phyloP scores from a whole-genome alignment of 2,113 vertebrate genomes.

The Ictalurus punctatus region DNA sequence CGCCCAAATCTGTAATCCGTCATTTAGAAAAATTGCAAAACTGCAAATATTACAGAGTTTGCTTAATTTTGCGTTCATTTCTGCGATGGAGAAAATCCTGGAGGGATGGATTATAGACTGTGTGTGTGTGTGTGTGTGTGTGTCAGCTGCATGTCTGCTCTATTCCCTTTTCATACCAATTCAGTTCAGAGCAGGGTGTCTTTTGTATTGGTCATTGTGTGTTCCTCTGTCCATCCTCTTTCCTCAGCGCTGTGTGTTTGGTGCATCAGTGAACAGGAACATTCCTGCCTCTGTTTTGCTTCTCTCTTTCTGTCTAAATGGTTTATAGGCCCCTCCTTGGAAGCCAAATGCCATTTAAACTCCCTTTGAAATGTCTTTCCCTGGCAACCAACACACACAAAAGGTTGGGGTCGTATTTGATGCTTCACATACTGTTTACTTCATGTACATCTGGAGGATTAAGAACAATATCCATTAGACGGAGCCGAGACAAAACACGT shows the following conservation, averaged over 20 bases:
- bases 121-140: neutral
- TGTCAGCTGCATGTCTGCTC: neutral
- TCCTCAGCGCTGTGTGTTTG: conserved; percentile 14
- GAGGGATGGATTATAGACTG: no score
- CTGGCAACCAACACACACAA: conserved; percentile 29
- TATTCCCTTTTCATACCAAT: neutral
- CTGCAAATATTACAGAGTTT: no score
- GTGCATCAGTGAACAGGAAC: conserved; percentile 46
- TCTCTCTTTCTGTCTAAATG: conserved; percentile 61
- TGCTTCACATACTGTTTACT: neutral
- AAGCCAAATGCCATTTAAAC: conserved; percentile 71
- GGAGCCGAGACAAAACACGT: neutral
- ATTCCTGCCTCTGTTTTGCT: conserved; percentile 48
- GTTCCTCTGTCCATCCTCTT: conserved; percentile 37
- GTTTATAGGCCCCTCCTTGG: conserved; percentile 64
- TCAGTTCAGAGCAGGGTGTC: neutral
- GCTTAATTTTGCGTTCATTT: no score
- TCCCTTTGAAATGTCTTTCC: conserved; percentile 64
- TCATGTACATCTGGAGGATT: neutral
- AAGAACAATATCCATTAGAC: neutral
- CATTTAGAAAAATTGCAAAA: no score
- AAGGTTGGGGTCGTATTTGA: neutral
- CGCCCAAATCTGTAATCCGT: no score
- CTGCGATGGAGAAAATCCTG: no score
- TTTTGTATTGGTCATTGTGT: conserved; percentile 15